Evolutionary conservation across 1,140 invertebrate genomes (phyloP), one percentile per base, ranked within the genome.

Genomic region (Amyelois transitella): DNA sequence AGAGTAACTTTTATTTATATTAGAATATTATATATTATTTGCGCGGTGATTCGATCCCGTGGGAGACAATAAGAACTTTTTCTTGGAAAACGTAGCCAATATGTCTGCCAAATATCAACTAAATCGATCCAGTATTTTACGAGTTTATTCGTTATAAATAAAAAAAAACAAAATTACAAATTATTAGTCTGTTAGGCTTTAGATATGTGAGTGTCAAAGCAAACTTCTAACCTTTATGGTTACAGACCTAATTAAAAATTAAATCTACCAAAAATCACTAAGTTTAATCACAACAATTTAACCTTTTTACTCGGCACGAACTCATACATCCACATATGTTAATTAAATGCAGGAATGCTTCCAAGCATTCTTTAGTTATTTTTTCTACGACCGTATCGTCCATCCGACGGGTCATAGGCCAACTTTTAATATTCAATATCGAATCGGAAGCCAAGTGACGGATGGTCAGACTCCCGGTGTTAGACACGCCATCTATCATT

Each of bases 401-500:
- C 45, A 12, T 8, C 19, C 43, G n/a, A 43, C 32, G 51, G 25
- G 53, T 47, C 43, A 53, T 14, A 53, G 57, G 57, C 51, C 45
- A 50, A 18, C 54, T 60, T 64, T 8, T 58, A 64, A 60, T 60
- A 58, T 60, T 58, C 51, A 52, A 54, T 54, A 24, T 24, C 19
- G 45, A 24, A 53, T 45, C 43, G 38, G 45, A 57, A 55, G 53
- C 51, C 28, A 48, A 47, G 58, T 64, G 62, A 64, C 44, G 48
- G 62, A 64, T 60, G n/a, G 52, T n/a, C 25, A 17, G 43, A 54
- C 62, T 64, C 52, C 62, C 24, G 50, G 59, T 61, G 48, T 61
- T 60, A 20, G 55, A 60, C 51, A 52, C 20, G 19, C 24, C 19
- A 43, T 14, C 20, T 51, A 43, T 43, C 32, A 38, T 38, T 3